These are phyloP conservation scores for Teleogryllus occipitalis DNA, from an alignment of 1,140 invertebrate genomes.

Conservation along the genomic window DNA sequence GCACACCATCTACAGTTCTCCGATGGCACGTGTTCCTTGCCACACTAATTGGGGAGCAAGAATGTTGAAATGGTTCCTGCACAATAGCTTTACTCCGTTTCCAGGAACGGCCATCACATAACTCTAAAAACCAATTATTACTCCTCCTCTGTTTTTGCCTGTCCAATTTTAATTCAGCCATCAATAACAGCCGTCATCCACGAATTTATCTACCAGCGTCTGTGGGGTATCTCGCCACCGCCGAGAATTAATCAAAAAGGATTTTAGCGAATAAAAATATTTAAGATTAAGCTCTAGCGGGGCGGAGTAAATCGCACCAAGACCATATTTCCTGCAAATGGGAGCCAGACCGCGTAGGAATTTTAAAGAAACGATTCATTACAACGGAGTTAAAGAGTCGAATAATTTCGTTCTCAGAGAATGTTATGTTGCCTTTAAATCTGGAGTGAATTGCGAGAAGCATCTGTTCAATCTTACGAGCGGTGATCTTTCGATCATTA, in stretches of 20 bases:
- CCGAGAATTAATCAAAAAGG: neutral
- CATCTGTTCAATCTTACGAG: too few relatives aligned
- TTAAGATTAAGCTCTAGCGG: neutral
- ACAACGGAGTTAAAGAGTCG: neutral
- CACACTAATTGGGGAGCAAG: too few relatives aligned
- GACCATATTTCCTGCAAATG: neutral
- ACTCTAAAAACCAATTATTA: conserved; percentile 2
- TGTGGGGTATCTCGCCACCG: neutral
- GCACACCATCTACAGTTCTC: too few relatives aligned
- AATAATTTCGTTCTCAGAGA: neutral
- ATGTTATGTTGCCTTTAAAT: neutral
- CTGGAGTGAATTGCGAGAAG: neutral
- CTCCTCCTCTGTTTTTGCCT: neutral
- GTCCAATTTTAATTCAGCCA: conserved; percentile 4
- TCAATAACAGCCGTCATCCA: neutral
- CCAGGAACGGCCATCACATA: neutral
- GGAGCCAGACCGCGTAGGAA: neutral
- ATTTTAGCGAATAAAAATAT: neutral
- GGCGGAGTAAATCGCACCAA: neutral
- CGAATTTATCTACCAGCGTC: neutral
- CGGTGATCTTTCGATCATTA: too few relatives aligned
- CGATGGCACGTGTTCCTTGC: too few relatives aligned
- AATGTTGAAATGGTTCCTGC: neutral
- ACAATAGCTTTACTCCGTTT: neutral
- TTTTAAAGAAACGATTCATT: conserved; percentile 2